Percentiles rank a stretch among this genome's conserved stretches.
These are phyloP conservation scores for Peromyscus californicus DNA, from an alignment of 2,113 vertebrate genomes.

Conservation along the genomic window DNA sequence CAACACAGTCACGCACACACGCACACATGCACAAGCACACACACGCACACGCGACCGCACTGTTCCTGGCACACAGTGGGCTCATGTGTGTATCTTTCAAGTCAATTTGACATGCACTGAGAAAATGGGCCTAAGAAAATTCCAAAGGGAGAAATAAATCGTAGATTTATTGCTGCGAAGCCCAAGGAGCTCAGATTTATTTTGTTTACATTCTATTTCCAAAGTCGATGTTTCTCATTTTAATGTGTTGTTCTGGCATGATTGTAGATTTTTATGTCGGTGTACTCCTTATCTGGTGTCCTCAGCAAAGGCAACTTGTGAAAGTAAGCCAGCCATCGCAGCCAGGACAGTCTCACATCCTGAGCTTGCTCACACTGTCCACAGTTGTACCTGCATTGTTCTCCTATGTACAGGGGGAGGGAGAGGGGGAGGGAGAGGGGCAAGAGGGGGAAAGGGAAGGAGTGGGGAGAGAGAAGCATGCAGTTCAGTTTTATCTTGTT, in stretches of 20 bases:
- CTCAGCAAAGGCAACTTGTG: not conserved
- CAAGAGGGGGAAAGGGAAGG: no score
- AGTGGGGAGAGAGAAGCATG: not conserved
- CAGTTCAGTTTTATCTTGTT: not conserved
- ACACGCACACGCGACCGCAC: not conserved
- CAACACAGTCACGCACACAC: no score
- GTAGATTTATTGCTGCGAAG: conserved; percentile 51
- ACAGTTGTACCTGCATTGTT: not conserved
- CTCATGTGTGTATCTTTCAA: not conserved
- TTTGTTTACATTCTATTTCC: conserved; percentile 58
- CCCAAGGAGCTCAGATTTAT: not conserved
- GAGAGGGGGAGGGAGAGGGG: not conserved
- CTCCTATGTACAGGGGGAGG: not conserved
- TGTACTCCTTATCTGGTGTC: not conserved
- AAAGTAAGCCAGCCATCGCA: not conserved
- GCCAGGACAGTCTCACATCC: not conserved
- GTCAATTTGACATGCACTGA: not conserved
- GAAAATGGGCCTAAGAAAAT: not conserved
- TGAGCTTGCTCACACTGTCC: not conserved
- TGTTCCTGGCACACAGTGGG: not conserved
- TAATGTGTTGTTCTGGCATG: not conserved
- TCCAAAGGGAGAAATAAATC: conserved; percentile 30
- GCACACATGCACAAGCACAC: not conserved
- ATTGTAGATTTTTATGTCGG: not conserved
- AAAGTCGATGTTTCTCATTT: not conserved